A percentile compares a stretch with the other conserved stretches of the same genome.
Conservation (phyloP, 2,797 vertebrate species). For the Poeciliopsis presidionis region DNA sequence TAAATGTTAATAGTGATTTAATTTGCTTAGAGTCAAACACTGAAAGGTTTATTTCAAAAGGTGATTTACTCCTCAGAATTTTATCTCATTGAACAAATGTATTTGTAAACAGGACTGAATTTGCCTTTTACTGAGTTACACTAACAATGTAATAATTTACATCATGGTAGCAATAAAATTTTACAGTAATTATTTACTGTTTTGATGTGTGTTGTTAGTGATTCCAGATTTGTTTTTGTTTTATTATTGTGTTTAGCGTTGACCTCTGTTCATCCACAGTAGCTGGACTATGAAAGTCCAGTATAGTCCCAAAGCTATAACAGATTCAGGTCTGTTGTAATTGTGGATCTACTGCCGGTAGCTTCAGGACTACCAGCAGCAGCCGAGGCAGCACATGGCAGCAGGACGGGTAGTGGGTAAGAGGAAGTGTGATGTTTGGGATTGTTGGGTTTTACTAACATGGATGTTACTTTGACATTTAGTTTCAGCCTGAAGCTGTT, state of each 20-base stretch:
- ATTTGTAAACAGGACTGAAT: background rate
- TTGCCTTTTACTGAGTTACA: background rate
- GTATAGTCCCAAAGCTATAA: fast-evolving
- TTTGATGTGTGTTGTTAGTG: background rate
- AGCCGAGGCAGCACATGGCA: no score
- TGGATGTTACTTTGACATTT: background rate
- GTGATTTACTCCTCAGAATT: background rate
- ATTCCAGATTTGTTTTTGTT: background rate
- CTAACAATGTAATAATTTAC: background rate
- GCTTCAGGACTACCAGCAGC: no score
- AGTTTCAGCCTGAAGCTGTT: background rate
- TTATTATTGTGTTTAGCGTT: background rate
- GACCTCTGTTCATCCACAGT: background rate
- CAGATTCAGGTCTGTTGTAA: no score
- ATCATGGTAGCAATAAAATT: background rate
- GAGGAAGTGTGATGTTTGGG: background rate
- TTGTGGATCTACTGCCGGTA: no score
- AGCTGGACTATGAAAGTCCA: background rate
- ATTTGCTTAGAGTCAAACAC: background rate
- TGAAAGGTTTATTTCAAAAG: background rate
- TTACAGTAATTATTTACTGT: background rate
- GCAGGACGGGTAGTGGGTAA: no score
- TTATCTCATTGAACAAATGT: background rate
- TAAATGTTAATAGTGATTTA: background rate
- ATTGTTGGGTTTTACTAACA: background rate